Evolutionary conservation across 2,113 vertebrate genomes (phyloP), one percentile per base, ranked within the genome.

Genomic region (Hippocampus guttulatus): DNA sequence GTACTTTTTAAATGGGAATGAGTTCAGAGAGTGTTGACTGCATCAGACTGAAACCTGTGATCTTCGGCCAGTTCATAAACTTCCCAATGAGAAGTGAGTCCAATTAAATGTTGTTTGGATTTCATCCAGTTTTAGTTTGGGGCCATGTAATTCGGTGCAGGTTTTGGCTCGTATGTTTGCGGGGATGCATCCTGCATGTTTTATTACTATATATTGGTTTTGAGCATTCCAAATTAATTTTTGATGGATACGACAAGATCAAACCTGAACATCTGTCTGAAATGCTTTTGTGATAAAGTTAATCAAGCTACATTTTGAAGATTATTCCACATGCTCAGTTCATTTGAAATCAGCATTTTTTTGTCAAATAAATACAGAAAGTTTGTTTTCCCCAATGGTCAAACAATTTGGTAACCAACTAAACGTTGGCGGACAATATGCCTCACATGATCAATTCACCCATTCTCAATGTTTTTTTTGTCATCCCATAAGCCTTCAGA

Each of bases 51-150:
- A 80, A 67, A 60, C 64, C 64, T 84, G 54, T 76, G 81, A 87
- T 88, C 78, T 49, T 4, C 0, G 62, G 76, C 75, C 81, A 84
- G 79, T 81, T 87, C 79, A 80, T 84, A 79, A 84, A 86, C 76
- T 77, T 68, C 9, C 52, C 52, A 76, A 74, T 77, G 79, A 86
- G 79, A 81, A 84, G 64, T 85, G 78, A 85, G 80, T 84, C 81
- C 82, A 81, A 80, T 64, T 40, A 54, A 54, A 62, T 81, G 83
- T 38, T 38, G 6, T 85, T 75, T 79, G 70, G 80, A 78, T 78
- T 84, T 54, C 43, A 61, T 74, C 79, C 84, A 84, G 80, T 74
- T 68, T 54, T 74, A 79, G 79, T 79, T 76, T 47, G 69, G 57
- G 61, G 77, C 47, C 63, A 25, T 12, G 55, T 64, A 54, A 71